These are phyloP conservation scores for Amniataba percoides DNA, from an alignment of 2,797 vertebrate genomes.

Conservation along the genomic window DNA sequence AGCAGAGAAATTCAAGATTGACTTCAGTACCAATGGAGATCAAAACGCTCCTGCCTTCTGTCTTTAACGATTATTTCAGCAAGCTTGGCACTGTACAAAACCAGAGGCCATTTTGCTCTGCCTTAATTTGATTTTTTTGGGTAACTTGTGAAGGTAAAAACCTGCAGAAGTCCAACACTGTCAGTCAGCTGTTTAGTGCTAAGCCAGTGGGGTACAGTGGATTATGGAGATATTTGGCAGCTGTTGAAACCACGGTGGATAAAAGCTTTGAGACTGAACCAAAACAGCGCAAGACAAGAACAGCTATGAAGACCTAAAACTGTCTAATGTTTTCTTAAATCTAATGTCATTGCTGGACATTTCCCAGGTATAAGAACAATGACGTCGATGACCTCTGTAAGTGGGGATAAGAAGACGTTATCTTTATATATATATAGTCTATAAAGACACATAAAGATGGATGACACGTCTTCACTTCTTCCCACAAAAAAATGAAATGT, in stretches of 20 bases:
- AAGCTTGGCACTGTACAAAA: neutral
- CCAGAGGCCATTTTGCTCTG: neutral
- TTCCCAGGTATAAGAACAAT: neutral
- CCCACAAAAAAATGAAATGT: no score
- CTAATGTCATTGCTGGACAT: neutral
- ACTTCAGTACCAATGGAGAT: neutral
- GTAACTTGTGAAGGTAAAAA: neutral
- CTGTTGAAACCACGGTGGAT: neutral
- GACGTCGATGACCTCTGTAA: neutral
- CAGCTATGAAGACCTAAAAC: neutral
- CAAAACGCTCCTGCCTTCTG: neutral
- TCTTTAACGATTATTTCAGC: conserved; percentile 8
- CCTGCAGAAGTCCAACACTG: no score
- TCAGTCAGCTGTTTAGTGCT: neutral
- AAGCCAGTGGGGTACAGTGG: neutral
- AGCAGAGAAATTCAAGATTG: neutral
- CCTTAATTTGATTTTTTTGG: neutral
- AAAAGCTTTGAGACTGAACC: neutral
- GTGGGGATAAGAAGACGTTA: neutral
- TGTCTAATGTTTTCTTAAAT: neutral
- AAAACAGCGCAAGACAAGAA: neutral
- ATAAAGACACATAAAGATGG: no score
- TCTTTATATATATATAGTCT: neutral
- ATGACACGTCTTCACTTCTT: no score
- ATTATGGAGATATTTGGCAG: neutral